Percentiles rank a stretch among this genome's conserved stretches.
phyloP scores from a whole-genome alignment of 2,113 vertebrate genomes.

The Colinus virginianus region DNA sequence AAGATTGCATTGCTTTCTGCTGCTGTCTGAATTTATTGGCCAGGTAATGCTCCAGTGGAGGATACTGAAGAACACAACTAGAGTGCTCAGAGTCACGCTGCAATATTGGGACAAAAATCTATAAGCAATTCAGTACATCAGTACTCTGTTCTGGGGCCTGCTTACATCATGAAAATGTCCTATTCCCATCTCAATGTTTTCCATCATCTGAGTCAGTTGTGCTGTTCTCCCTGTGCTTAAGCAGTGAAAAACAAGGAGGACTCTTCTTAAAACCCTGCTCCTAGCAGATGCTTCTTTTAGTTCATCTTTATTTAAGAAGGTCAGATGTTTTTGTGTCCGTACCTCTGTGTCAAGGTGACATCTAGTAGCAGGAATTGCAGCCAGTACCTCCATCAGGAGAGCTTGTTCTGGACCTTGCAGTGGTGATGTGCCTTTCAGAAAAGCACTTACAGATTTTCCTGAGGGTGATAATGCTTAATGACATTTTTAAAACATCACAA shows the following conservation, averaged over 20 bases:
- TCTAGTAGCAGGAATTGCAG: not conserved
- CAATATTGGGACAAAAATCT: conserved; percentile 50
- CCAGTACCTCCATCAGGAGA: not conserved
- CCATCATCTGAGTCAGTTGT: conserved; percentile 32
- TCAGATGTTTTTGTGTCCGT: not conserved
- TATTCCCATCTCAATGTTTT: conserved; percentile 42
- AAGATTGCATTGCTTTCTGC: not conserved
- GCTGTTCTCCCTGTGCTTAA: not conserved
- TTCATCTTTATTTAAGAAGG: not conserved
- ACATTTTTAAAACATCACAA: not conserved
- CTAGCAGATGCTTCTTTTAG: not conserved
- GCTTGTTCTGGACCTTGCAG: not conserved
- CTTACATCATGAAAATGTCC: not conserved
- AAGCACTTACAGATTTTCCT: not conserved
- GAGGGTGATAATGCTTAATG: not conserved
- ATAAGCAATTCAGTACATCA: conserved; percentile 35
- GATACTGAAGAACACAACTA: conserved; percentile 2
- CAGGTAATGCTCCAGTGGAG: not conserved
- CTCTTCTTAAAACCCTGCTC: not conserved
- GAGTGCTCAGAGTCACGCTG: conserved; percentile 12
- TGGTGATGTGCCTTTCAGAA: not conserved
- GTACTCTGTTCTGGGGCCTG: not conserved
- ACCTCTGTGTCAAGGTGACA: conserved; percentile 17
- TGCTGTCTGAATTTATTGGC: conserved; percentile 4
- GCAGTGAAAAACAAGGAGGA: not conserved